phyloP scores from a whole-genome alignment of 2,888 invertebrate species.

The Sclerodermus sp. region DNA sequence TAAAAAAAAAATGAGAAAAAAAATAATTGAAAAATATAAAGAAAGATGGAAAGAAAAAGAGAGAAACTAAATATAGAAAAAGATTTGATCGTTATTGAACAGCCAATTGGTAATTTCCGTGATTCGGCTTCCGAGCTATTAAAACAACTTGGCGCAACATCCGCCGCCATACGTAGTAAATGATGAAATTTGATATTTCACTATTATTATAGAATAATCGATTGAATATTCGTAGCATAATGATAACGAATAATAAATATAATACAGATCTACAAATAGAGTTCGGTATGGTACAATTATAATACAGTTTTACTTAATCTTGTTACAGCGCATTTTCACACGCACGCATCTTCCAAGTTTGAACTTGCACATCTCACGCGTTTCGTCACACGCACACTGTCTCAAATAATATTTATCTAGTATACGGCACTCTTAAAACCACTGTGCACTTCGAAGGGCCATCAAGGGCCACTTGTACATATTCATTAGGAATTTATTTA shows the following conservation, averaged over 20 bases:
- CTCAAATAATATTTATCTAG: slow-evolving; percentile 30
- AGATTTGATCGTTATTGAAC: no score
- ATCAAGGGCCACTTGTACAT: slow-evolving; percentile 44
- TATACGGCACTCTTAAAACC: slow-evolving; percentile 38
- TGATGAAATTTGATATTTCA: slow-evolving; percentile 52
- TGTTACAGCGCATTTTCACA: slow-evolving; percentile 26
- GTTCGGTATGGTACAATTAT: slow-evolving; percentile 56
- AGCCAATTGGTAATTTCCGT: no score
- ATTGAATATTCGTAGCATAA: slow-evolving; percentile 51
- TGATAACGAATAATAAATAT: slow-evolving; percentile 51
- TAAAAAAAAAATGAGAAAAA: slow-evolving; percentile 23
- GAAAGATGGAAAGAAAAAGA: not conserved
- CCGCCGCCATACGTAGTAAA: not conserved
- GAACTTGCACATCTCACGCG: no score
- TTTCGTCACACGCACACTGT: not conserved
- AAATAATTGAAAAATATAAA: slow-evolving; percentile 11
- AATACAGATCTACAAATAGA: slow-evolving; percentile 56
- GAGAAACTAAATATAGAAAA: no score
- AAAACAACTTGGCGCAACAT: slow-evolving; percentile 2
- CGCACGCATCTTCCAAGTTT: slow-evolving; percentile 3
- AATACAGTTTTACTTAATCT: slow-evolving; percentile 42
- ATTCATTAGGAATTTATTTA: slow-evolving; percentile 56
- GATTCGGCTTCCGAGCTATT: slow-evolving; percentile 3
- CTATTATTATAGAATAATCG: slow-evolving; percentile 56
- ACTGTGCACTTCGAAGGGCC: slow-evolving; percentile 9